These are phyloP conservation scores for Antidorcas marsupialis DNA, from an alignment of 2,113 vertebrate genomes.

Conservation along the genomic window DNA sequence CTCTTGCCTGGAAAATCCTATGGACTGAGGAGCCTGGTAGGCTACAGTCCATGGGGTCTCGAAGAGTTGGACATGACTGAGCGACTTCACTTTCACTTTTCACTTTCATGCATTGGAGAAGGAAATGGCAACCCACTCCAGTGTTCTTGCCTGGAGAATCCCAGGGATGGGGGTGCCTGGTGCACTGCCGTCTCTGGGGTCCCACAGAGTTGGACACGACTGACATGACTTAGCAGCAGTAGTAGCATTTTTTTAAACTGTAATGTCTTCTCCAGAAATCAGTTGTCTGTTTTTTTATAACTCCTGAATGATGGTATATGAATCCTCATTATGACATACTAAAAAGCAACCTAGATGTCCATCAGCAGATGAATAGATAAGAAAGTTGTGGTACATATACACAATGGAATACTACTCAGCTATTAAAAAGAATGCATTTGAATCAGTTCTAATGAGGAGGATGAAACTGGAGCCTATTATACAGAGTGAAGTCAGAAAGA, in stretches of 20 bases:
- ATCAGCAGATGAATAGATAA: neutral
- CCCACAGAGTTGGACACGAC: rapidly evolving
- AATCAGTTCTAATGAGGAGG: neutral
- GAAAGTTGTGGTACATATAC: neutral
- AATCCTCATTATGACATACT: neutral
- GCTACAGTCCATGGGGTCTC: neutral
- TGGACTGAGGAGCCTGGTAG: neutral
- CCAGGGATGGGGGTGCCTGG: neutral
- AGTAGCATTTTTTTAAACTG: neutral
- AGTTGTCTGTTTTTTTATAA: neutral
- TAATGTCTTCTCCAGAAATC: conserved; percentile 22
- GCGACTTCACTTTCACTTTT: neutral
- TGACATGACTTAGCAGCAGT: neutral
- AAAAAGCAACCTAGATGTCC: neutral
- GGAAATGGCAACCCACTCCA: neutral
- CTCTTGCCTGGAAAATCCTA: neutral
- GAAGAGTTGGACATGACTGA: neutral
- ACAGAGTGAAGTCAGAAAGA: neutral
- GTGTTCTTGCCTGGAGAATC: neutral
- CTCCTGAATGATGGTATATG: neutral
- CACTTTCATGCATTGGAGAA: neutral
- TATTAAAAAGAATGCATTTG: neutral
- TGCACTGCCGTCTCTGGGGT: rapidly evolving
- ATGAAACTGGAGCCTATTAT: neutral
- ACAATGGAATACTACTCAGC: neutral